These are phyloP conservation scores for Collichthys lucidus DNA, from an alignment of 2,113 vertebrate species.

Conservation along the genomic window DNA sequence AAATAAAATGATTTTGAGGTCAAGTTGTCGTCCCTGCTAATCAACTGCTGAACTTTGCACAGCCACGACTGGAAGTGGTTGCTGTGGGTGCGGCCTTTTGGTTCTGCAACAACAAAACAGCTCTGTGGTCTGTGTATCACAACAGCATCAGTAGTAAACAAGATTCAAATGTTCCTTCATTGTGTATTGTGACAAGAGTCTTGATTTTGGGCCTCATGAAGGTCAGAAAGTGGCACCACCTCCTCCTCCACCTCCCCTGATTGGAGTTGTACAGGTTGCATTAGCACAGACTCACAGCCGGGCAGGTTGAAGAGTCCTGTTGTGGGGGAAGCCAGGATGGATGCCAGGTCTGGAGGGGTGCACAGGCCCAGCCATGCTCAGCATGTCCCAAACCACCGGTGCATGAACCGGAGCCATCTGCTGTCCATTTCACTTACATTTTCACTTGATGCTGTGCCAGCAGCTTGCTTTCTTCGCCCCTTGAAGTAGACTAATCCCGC, in stretches of 20 bases:
- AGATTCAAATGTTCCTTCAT: background rate
- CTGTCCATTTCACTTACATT: conserved; percentile 69
- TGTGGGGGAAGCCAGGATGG: conserved; percentile 40
- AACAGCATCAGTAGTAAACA: background rate
- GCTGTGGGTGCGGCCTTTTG: conserved; percentile 38
- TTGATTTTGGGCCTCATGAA: background rate
- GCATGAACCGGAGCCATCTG: conserved; percentile 76
- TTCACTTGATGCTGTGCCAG: conserved; percentile 71
- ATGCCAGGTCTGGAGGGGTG: conserved; percentile 71
- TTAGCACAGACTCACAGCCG: conserved; percentile 33
- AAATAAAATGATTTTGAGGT: background rate
- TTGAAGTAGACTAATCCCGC: conserved; percentile 47
- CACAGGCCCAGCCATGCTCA: conserved; percentile 56
- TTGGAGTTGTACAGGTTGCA: conserved; percentile 48
- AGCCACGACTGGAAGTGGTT: conserved; percentile 37
- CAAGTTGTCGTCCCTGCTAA: background rate
- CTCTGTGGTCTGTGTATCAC: conserved; percentile 29
- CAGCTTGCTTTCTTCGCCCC: conserved; percentile 43
- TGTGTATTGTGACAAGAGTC: background rate
- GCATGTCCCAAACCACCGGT: conserved; percentile 68
- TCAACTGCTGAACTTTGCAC: background rate
- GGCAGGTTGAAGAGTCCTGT: conserved; percentile 44
- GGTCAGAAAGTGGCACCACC: background rate
- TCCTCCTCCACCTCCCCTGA: conserved; percentile 15
- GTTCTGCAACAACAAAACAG: conserved; percentile 30